Percentiles rank a stretch among this genome's conserved stretches.
These are phyloP conservation scores for Neotoxoptera formosana DNA, from an alignment of 1,140 invertebrate genomes.

Conservation along the genomic window DNA sequence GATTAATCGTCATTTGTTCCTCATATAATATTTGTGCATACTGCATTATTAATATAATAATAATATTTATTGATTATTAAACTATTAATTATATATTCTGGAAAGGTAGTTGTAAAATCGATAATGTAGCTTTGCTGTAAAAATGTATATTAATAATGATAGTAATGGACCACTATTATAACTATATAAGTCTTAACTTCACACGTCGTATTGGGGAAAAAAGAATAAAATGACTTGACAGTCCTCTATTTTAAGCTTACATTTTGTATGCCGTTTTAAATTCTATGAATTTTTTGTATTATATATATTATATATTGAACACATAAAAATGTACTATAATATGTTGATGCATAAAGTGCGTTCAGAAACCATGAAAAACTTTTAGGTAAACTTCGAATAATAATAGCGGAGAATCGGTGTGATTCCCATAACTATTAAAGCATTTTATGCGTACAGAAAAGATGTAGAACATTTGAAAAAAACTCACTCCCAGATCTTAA, in stretches of 20 bases:
- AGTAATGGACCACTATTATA: not conserved
- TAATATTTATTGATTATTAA: too few species aligned
- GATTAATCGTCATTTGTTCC: not conserved
- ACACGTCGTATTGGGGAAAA: too few species aligned
- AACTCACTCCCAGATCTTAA: not conserved
- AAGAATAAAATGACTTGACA: too few species aligned
- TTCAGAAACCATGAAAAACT: not conserved
- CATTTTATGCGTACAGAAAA: not conserved
- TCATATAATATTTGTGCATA: not conserved
- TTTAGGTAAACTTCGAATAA: not conserved
- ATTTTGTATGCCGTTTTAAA: not conserved
- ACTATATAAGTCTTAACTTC: too few species aligned
- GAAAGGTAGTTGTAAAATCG: not conserved
- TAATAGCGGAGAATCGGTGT: not conserved
- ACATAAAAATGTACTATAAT: not conserved
- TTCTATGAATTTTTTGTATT: not conserved
- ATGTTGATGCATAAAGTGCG: not conserved
- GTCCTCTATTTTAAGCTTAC: not conserved
- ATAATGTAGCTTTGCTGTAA: not conserved
- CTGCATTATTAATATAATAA: too few species aligned
- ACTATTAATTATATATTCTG: not conserved
- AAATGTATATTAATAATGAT: not conserved
- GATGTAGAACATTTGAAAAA: not conserved
- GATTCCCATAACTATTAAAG: not conserved
- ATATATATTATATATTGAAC: not conserved